Evolutionary conservation across 1,140 invertebrate species (phyloP), one percentile per base, ranked within the genome.

Genomic region (Myzus persicae): DNA sequence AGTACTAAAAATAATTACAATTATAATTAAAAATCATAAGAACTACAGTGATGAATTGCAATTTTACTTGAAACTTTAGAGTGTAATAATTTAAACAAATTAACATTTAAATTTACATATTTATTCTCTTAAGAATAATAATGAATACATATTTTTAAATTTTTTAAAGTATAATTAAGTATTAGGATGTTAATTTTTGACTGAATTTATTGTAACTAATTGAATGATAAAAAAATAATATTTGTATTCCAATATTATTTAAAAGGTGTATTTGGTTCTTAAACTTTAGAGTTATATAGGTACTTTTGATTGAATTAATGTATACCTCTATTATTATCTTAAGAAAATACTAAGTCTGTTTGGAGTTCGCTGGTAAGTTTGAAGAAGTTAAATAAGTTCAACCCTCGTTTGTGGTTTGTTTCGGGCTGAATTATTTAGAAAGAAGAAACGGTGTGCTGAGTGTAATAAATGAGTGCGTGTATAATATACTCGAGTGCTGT

Each of bases 21-120:
- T 76, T 18, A 76, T 18, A 5, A 76, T 76, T 76, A 76, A 76
- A n/a, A 76, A n/a, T 18, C 31, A 24, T n/a, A n/a, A 31, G 0
- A n/a, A 76, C 59, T 18, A 14, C 59, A 76, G n/a, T 76, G 31
- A 76, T 76, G 31, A n/a, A 76, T 76, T 76, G n/a, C 59, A 20
- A 76, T 76, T n/a, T n/a, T n/a, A 18, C 36, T 76, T n/a, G n/a
- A n/a, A n/a, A 76, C 59, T n/a, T 31, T 31, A 76, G n/a, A n/a
- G 14, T 76, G 14, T n/a, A 76, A n/a, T n/a, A 76, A 76, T n/a
- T 76, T 76, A 76, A 76, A 76, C 31, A 76, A 76, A n/a, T 76
- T 76, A n/a, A n/a, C 14, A 76, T 76, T 76, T n/a, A 76, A 76
- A 76, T 76, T 76, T 76, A 76, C 59, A 76, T 76, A 76, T 76